Conservation (phyloP, 1,140 invertebrate species). For the Caenorhabditis brenneri region DNA sequence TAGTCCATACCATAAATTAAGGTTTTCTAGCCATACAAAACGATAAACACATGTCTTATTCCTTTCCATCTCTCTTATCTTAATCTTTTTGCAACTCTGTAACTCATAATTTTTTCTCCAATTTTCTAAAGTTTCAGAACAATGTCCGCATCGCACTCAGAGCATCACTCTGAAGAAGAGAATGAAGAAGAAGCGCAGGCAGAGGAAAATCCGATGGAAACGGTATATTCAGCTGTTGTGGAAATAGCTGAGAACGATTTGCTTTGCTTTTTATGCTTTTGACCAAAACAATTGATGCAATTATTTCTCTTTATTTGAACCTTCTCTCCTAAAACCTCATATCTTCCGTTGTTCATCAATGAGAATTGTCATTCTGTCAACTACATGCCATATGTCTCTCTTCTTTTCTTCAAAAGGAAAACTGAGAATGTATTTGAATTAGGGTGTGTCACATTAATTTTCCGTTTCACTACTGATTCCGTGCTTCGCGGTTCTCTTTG, state of each 20-base stretch:
- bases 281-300: neutral
- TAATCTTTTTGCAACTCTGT: too few relatives aligned
- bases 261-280: neutral
- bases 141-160: neutral
- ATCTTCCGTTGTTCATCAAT: neutral
- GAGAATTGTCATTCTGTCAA: conserved; percentile 10
- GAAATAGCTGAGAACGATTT: neutral
- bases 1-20: too few relatives aligned
- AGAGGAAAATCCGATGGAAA: neutral
- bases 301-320: neutral
- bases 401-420: too few relatives aligned
- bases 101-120: too few relatives aligned
- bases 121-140: neutral
- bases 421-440: too few relatives aligned
- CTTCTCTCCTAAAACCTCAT: neutral
- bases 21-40: too few relatives aligned
- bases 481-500: too few relatives aligned
- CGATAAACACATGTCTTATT: too few relatives aligned
- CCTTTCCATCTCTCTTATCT: too few relatives aligned
- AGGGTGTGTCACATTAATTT: too few relatives aligned
- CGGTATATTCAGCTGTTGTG: neutral
- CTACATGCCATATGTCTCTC: neutral
- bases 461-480: too few relatives aligned
- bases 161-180: neutral
- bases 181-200: neutral